Percentiles rank a stretch among this genome's conserved stretches.
Conservation (phyloP, 2,888 invertebrate species). For the Acanthoscelides obtectus region DNA sequence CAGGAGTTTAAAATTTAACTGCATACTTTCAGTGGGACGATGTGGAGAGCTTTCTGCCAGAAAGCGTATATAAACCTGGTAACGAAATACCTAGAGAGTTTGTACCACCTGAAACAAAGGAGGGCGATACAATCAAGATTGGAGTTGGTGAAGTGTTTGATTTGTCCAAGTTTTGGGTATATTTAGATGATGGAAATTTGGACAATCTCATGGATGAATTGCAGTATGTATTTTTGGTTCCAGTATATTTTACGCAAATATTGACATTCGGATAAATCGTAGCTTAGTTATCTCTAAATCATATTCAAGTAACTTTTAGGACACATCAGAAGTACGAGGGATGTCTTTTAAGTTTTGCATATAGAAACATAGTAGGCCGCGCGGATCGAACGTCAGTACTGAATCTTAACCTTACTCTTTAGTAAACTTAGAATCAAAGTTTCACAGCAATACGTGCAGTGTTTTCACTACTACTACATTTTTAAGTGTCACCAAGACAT, state of each 20-base stretch:
- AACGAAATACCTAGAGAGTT: conserved; percentile 27
- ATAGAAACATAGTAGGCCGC: no score
- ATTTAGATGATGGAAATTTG: conserved; percentile 44
- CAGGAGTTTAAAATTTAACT: not conserved
- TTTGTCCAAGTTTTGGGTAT: conserved; percentile 56
- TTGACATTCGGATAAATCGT: no score
- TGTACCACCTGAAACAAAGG: conserved; percentile 18
- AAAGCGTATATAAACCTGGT: conserved; percentile 28
- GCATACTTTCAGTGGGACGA: conserved; percentile 22
- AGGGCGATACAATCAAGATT: conserved; percentile 41
- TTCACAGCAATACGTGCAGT: no score
- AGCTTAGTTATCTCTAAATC: no score
- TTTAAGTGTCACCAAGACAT: no score
- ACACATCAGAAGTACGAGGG: no score
- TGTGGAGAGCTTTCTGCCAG: conserved; percentile 22
- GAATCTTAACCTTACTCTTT: no score
- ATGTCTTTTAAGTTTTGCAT: no score
- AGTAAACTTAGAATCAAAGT: no score
- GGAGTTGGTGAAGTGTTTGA: conserved; percentile 54
- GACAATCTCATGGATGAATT: conserved; percentile 52
- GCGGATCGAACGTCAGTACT: no score
- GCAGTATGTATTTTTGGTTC: conserved; percentile 35
- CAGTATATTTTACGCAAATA: not conserved
- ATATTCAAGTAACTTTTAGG: no score
- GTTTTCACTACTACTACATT: no score